These are phyloP conservation scores for Todiramphus saurophagus DNA, from an alignment of 2,113 vertebrate species.

Conservation along the genomic window DNA sequence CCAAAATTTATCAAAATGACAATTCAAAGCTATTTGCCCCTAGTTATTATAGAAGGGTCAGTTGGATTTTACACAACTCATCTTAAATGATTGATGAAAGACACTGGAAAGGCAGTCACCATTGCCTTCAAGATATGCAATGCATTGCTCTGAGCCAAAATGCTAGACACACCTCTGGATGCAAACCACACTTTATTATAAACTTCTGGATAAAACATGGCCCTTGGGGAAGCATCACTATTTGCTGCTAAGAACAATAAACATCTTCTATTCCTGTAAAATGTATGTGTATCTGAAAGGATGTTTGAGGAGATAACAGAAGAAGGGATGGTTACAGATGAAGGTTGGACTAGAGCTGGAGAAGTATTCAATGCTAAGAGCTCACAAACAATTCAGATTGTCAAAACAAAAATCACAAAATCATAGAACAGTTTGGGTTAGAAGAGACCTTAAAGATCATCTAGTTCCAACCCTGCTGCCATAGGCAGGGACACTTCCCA, in stretches of 20 bases:
- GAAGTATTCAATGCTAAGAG: neutral
- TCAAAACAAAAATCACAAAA: neutral
- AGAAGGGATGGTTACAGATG: neutral
- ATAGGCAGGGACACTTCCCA: too few species aligned
- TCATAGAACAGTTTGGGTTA: too few species aligned
- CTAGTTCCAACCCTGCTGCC: too few species aligned
- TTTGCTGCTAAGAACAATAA: neutral
- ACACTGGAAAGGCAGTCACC: neutral
- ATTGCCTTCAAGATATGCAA: constrained; percentile 2
- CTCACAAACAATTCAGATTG: neutral
- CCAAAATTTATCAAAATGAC: constrained; percentile 55
- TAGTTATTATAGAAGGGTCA: constrained; percentile 47
- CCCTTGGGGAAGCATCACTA: neutral
- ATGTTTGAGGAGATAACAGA: neutral
- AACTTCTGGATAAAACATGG: neutral
- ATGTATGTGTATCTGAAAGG: neutral
- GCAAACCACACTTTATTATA: neutral
- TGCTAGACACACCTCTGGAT: neutral
- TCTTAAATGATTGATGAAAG: constrained; percentile 36
- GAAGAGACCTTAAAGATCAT: too few species aligned
- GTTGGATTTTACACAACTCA: constrained; percentile 40
- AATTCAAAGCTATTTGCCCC: constrained; percentile 37
- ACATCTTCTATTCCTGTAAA: neutral
- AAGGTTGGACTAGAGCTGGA: neutral
- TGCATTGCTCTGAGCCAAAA: neutral